Evolutionary conservation across 2,113 vertebrate species (phyloP).

Genomic region (Leptobrachium leishanense): DNA sequence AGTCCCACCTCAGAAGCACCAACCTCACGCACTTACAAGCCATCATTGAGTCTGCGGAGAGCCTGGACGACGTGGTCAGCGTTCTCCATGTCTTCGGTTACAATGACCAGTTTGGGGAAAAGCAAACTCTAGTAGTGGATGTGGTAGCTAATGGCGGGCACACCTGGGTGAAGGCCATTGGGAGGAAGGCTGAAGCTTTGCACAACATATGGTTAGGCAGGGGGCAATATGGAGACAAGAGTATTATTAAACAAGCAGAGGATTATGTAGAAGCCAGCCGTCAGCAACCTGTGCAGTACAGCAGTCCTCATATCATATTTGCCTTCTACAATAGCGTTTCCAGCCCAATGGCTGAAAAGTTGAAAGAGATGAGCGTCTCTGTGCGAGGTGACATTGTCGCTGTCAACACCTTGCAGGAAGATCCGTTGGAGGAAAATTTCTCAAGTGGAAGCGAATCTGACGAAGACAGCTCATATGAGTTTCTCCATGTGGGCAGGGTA

Average conservation of each 20-base stretch:
- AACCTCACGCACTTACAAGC: constrained; percentile 92
- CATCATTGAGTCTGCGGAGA: constrained; percentile 83
- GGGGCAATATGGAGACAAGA: constrained; percentile 94
- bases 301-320: constrained; percentile 86
- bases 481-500: constrained; percentile 73
- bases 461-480: constrained; percentile 60
- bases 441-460: constrained; percentile 62
- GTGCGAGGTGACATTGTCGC: constrained; percentile 90
- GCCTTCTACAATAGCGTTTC: constrained; percentile 94
- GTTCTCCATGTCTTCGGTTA: constrained; percentile 89
- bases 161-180: constrained; percentile 95
- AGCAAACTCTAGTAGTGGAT: constrained; percentile 85
- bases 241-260: constrained; percentile 83
- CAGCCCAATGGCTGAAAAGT: constrained; percentile 83
- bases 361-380: constrained; percentile 84
- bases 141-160: constrained; percentile 88
- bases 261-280: constrained; percentile 86
- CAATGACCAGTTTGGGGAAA: constrained; percentile 69
- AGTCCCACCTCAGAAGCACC: constrained; percentile 92
- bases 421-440: constrained; percentile 46
- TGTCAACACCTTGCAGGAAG: constrained; percentile 67
- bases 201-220: constrained; percentile 96
- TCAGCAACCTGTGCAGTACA: constrained; percentile 89
- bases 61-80: constrained; percentile 79
- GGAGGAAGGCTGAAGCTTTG: constrained; percentile 91